Conservation (phyloP, 2,113 vertebrate species). For the Lycaon pictus region DNA sequence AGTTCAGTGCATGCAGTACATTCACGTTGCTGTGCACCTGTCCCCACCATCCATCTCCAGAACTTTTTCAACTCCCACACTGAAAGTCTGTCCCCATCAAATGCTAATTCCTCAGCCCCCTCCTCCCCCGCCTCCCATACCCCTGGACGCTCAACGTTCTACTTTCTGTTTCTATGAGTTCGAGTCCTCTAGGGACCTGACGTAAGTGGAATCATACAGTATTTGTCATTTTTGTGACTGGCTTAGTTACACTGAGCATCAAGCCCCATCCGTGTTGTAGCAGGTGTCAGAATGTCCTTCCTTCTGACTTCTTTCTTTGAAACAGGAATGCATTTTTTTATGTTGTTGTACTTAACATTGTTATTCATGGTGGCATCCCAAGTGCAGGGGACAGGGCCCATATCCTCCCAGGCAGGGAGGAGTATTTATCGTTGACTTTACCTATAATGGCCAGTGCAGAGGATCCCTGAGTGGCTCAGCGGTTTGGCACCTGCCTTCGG, state of each 20-base stretch:
- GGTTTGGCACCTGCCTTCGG: no score
- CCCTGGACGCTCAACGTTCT: background rate
- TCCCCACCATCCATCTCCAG: background rate
- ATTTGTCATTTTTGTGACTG: background rate
- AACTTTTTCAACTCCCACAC: background rate
- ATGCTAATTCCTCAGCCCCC: background rate
- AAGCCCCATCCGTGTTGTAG: background rate
- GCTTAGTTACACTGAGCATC: background rate
- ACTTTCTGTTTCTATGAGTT: background rate
- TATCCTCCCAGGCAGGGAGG: background rate
- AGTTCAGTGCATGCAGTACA: background rate
- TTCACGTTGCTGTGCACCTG: background rate
- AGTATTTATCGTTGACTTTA: background rate
- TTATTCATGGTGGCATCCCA: background rate
- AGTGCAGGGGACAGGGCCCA: fast-evolving
- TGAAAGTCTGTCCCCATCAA: background rate
- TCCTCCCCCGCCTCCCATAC: no score
- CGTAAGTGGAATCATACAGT: background rate
- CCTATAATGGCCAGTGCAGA: background rate
- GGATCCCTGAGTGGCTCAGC: no score
- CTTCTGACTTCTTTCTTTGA: constrained; percentile 8
- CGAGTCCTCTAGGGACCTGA: background rate
- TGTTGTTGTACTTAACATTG: background rate
- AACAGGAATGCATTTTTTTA: background rate
- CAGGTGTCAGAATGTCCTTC: background rate